Evolutionary conservation across 2,888 invertebrate species (phyloP), one percentile per base, ranked within the genome.

Genomic region (Halictus ligatus): DNA sequence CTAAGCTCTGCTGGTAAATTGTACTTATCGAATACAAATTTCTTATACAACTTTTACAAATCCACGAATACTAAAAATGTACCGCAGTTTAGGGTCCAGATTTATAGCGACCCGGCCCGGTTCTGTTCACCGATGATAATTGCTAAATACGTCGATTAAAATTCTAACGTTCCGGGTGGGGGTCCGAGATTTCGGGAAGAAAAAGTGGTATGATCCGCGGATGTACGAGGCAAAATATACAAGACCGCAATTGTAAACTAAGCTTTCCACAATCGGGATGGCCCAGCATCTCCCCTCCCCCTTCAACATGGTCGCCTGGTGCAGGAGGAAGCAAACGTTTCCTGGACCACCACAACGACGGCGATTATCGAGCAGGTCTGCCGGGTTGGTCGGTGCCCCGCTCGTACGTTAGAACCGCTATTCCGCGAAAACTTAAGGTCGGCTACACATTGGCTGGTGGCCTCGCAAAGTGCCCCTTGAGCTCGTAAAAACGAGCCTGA

Each of bases 401-500:
- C 60, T 85, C 84, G 71, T 85, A 87, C 74, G 78, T 85, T 88
- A 81, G 73, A 67, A 67, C 76, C 82, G 81, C 81, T 58, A 77
- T 82, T 77, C 80, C 78, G 79, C 60, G 81, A 74, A 82, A 89
- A 89, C 83, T 88, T 88, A 88, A 89, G 85, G 77, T 75, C 80
- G 73, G 73, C 83, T 82, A 71, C 79, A 83, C 84, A 77, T 78
- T 77, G 78, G 75, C 80, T 71, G 60, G 81, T 74, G 74, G 83
- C 78, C 67, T 80, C 76, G 74, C 74, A 82, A 84, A 85, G 75
- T 75, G 83, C 60, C 86, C 82, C 75, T 85, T 81, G 90, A 80
- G 89, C 91, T 92, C 92, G 91, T 93, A 94, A 93, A 94, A 94
- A 90, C 86, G 80, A 91, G 87, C 91, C 90, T 94, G 93, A 94